Evolutionary conservation across 2,113 vertebrate genomes (phyloP).

Genomic region (Spheniscus mendiculus): DNA sequence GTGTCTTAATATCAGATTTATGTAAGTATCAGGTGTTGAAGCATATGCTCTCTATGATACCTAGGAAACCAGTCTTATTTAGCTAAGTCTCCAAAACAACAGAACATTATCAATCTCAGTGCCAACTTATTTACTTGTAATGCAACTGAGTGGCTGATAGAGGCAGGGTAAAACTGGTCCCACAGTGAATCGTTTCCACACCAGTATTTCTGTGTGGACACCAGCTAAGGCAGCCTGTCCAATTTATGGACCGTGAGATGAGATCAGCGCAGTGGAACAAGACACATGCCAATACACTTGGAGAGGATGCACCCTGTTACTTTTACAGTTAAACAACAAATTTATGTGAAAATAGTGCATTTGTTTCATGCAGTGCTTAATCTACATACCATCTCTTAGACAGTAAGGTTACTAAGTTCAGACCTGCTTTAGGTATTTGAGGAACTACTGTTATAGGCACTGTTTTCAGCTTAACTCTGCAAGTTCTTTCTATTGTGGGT

Average conservation of each 20-base stretch:
- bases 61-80: not conserved
- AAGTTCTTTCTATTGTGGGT: not conserved
- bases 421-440: not conserved
- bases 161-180: not conserved
- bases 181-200: not conserved
- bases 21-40: not conserved
- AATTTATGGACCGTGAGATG: not conserved
- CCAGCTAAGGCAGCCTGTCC: not conserved
- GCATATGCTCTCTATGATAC: not conserved
- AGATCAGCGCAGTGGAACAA: not conserved
- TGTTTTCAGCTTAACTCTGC: not conserved
- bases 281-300: not conserved
- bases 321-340: not conserved
- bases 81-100: not conserved
- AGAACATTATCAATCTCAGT: not conserved
- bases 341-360: not conserved
- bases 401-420: not conserved
- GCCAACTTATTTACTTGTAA: not conserved
- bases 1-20: not conserved
- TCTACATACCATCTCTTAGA: not conserved
- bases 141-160: not conserved
- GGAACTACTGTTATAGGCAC: not conserved
- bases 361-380: not conserved
- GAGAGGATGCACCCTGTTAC: not conserved
- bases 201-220: not conserved